Evolutionary conservation across 1,140 invertebrate species (phyloP).

Genomic region (Tetramorium parvispinum): DNA sequence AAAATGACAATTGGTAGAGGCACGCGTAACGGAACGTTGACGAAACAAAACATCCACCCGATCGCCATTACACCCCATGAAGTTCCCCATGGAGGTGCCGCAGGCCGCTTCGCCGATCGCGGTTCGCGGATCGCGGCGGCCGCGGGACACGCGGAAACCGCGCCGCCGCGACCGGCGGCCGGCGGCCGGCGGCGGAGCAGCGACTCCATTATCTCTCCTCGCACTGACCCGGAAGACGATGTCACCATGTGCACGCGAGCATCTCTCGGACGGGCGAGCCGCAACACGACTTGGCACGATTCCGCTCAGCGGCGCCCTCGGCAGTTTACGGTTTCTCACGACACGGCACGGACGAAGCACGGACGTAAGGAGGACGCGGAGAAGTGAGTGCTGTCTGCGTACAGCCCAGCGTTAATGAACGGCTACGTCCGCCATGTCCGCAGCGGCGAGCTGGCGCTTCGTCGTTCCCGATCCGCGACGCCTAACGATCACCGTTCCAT

Average conservation of each 20-base stretch:
- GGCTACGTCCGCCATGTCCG: not conserved
- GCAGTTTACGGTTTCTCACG: slow-evolving; percentile 20
- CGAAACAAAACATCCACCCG: slow-evolving; percentile 62
- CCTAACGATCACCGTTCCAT: slow-evolving; percentile 16
- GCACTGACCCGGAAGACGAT: slow-evolving; percentile 73
- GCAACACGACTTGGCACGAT: slow-evolving; percentile 21
- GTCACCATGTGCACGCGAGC: slow-evolving; percentile 77
- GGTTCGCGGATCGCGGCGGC: not conserved
- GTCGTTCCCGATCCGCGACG: not conserved
- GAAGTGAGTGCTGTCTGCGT: not conserved
- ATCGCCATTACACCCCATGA: slow-evolving; percentile 74
- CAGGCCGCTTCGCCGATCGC: not conserved
- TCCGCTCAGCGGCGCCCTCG: slow-evolving; percentile 19
- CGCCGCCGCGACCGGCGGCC: not conserved
- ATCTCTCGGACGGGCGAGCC: slow-evolving; percentile 59
- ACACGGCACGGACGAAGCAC: not conserved
- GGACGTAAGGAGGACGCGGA: no score
- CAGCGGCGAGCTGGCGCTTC: not conserved
- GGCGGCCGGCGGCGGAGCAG: no score
- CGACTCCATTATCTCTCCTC: not conserved
- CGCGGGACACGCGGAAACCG: not conserved
- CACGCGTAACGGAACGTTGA: not conserved
- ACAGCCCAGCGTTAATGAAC: not conserved
- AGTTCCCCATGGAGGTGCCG: not conserved
- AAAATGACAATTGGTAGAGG: not conserved